Base-by-base conservation (phyloP, 2,797 vertebrate species). In the Lutjanus argentimaculatus region DNA sequence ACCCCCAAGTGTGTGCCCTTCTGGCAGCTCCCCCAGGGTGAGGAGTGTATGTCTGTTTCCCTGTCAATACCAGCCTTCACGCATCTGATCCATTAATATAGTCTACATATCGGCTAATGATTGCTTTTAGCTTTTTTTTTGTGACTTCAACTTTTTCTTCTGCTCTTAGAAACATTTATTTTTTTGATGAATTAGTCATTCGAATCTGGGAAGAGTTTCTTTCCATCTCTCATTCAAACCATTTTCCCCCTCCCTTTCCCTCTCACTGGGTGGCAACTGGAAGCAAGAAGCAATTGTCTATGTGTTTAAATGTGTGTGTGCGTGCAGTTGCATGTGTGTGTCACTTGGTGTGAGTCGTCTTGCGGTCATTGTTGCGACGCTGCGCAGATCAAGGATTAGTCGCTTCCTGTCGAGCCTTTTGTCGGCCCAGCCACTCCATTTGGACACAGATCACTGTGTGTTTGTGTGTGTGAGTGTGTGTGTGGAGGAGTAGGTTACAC, bases 321-420 rank as follows among this genome's bases (percentile, higher is more conserved):
- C 88, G 66, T 65, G 52, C 10, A 6, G 21, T 13, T 58, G 30
- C 36, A 65, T 72, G 64, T 85, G 80, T 77, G 67, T 72, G 66
- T 69, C 53, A 70, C 67, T 90, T 42, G 46, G 73, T 89, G 86
- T 86, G 88, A 86, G 86, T 89, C 74, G 85, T 89, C 83, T 83
- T 90, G 84, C 75, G 64, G 88, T 92, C 93, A 94, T 95, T 95
- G 94, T 95, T 95, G 92, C 85, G 83, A 88, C 79, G 81, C 91
- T 89, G 92, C 76, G 85, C 94, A 95, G 93, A 95, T 95, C 93
- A 94, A 94, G 94, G 94, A 96, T 96, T 96, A 95, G 92, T 92
- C 75, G 83, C 95, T 96, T 96, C 95, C 95, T 96, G 95, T 93
- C 88, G 86, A 93, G 76, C 88, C 94, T 94, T 96, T 96, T 94